These are phyloP conservation scores for Loris lydekkerianus DNA, from an alignment of 2,797 vertebrate species.

Conservation along the genomic window DNA sequence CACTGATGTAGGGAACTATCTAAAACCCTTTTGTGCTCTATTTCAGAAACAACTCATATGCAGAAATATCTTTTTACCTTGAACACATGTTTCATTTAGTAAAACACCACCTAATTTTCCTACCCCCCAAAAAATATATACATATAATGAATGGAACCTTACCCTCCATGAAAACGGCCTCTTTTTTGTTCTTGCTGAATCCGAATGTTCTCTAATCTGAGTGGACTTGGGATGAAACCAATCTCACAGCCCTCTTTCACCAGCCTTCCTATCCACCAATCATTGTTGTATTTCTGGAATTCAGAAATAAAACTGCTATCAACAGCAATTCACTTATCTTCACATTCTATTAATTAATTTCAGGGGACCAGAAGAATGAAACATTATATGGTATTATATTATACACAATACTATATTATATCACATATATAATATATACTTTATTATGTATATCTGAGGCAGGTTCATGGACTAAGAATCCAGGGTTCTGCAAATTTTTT, in stretches of 20 bases:
- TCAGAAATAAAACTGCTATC: constrained; percentile 66
- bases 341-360: constrained; percentile 57
- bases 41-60: not conserved
- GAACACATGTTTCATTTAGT: not conserved
- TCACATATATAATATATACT: not conserved
- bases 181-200: constrained; percentile 98
- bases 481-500: not conserved
- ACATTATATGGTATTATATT: not conserved
- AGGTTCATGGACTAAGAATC: not conserved
- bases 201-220: constrained; percentile 96
- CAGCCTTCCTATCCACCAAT: constrained; percentile 99
- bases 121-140: not conserved
- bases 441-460: not conserved
- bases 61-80: not conserved
- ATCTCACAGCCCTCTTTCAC: constrained; percentile 99
- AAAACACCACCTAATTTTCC: not conserved
- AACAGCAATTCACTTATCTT: constrained; percentile 65
- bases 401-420: not conserved
- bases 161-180: constrained; percentile 97
- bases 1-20: not conserved
- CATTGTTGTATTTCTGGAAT: constrained; percentile 97
- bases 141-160: constrained; percentile 72
- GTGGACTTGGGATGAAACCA: constrained; percentile 98
- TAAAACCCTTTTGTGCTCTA: not conserved
- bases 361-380: not conserved